phyloP scores from a whole-genome alignment of 2,797 vertebrate genomes.

The Hafferia zeledoni region DNA sequence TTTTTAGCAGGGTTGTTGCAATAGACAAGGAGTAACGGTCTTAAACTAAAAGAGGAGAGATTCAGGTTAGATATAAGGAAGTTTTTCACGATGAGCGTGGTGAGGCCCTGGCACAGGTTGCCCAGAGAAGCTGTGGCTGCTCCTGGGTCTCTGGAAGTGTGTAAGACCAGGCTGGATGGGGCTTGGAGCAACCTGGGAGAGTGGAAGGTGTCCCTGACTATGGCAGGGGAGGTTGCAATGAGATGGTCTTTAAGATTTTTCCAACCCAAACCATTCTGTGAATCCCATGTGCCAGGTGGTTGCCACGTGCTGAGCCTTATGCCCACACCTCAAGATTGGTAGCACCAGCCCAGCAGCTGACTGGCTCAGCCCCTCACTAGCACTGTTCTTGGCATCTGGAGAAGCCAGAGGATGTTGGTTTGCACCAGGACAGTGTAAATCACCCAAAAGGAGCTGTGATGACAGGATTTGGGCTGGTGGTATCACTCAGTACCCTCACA shows the following conservation, averaged over 20 bases:
- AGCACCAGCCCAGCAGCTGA: accelerated
- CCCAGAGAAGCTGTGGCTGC: not conserved
- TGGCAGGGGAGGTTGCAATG: not conserved
- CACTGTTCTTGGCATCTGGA: not conserved
- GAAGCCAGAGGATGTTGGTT: not conserved
- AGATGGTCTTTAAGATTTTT: not conserved
- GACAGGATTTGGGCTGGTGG: not conserved
- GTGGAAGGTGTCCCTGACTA: not conserved
- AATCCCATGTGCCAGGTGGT: not conserved
- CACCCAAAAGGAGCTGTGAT: not conserved
- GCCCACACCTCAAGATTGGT: accelerated
- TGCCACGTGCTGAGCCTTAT: accelerated
- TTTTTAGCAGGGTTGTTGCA: not conserved
- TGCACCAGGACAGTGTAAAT: accelerated
- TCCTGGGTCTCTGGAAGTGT: too few species aligned
- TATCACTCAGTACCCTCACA: not conserved
- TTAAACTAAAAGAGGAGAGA: not conserved
- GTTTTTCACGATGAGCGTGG: accelerated
- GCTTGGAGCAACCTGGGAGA: not conserved
- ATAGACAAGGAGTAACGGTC: not conserved
- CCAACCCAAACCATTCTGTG: not conserved
- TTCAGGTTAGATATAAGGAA: not conserved
- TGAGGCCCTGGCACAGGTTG: accelerated
- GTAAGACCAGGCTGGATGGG: accelerated
- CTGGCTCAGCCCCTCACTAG: not conserved